Conservation (phyloP, 2,113 vertebrate species). For the Trachemys scripta region DNA sequence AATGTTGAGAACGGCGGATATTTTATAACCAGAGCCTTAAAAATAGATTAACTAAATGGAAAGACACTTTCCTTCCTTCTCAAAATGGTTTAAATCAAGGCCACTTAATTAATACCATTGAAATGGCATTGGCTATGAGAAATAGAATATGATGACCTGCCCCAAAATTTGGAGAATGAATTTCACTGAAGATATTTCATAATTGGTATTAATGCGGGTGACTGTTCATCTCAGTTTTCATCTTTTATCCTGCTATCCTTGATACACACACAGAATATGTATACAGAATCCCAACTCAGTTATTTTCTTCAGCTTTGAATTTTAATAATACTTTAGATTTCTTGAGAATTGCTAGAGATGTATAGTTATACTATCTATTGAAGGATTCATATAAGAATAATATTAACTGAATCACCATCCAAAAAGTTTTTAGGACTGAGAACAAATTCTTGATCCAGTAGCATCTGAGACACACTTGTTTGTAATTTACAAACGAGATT, state of each 20-base stretch:
- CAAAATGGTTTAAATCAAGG: neutral
- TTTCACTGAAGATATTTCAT: neutral
- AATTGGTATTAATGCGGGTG: neutral
- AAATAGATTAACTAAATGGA: neutral
- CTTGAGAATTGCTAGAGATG: neutral
- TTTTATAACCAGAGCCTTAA: neutral
- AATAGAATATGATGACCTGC: neutral
- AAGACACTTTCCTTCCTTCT: neutral
- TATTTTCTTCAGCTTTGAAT: neutral
- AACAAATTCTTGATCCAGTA: neutral
- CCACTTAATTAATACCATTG: neutral
- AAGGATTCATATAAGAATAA: neutral
- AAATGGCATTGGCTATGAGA: neutral
- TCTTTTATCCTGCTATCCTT: neutral
- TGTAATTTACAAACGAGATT: neutral
- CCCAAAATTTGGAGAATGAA: neutral
- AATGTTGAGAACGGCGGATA: neutral
- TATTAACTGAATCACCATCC: neutral
- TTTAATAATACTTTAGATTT: neutral
- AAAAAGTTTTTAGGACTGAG: neutral
- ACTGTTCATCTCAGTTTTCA: neutral
- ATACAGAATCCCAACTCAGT: neutral
- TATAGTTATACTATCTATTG: neutral
- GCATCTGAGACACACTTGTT: neutral
- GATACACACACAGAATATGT: neutral